phyloP scores from a whole-genome alignment of 2,888 invertebrate genomes.

The Hecatera dysodea region DNA sequence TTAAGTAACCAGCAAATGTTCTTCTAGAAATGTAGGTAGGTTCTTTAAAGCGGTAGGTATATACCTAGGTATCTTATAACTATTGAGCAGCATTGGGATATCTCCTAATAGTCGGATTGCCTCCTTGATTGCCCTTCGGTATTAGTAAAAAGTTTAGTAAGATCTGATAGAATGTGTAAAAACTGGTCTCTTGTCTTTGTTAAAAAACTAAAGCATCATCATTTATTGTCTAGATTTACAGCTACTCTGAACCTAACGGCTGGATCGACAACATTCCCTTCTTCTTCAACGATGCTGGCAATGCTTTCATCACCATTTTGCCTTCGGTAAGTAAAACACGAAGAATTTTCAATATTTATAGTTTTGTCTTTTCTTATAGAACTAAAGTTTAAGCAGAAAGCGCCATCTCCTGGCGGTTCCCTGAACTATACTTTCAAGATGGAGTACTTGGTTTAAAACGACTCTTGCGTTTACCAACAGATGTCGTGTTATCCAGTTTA shows the following conservation, averaged over 20 bases:
- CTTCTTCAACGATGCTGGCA: conserved; percentile 92
- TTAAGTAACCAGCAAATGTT: too few relatives aligned
- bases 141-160: not conserved
- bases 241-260: conserved; percentile 89
- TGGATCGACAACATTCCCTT: conserved; percentile 96
- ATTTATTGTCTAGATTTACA: conserved; percentile 82
- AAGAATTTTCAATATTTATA: too few relatives aligned
- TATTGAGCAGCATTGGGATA: too few relatives aligned
- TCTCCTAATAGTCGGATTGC: too few relatives aligned
- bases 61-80: too few relatives aligned
- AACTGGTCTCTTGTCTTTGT: not conserved
- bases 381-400: not conserved
- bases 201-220: not conserved
- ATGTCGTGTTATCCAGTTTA: not conserved
- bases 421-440: not conserved
- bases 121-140: too few relatives aligned
- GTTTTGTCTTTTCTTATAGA: not conserved
- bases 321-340: conserved; percentile 90
- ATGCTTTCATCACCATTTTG: conserved; percentile 93
- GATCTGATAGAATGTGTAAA: not conserved
- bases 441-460: not conserved
- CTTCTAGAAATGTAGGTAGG: too few relatives aligned
- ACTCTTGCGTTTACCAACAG: not conserved
- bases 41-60: too few relatives aligned
- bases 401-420: conserved; percentile 13